Base-by-base conservation (phyloP, 2,113 vertebrate genomes). In the Mustelus asterias region DNA sequence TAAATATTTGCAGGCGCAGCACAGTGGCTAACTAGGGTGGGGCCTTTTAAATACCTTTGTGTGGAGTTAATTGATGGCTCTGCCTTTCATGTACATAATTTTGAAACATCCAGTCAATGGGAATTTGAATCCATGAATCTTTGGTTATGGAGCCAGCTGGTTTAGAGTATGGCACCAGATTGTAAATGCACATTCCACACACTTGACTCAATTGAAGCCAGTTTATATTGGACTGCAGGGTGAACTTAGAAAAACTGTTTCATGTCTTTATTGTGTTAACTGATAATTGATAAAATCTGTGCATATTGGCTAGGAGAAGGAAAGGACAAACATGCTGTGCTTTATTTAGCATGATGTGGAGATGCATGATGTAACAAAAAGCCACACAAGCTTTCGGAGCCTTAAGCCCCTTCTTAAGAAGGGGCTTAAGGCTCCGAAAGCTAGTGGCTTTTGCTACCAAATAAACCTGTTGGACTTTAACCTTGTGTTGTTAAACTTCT, bases 61-160 rank as follows among this genome's bases (percentile, higher is more conserved):
- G 92, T 94, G 8, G 63, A 41, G 63, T 54, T 69, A 94, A 41
- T 67, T 94, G 92, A 94, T 67, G 63, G 65, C 7, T 65, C 22
- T 37, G 65, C 3, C 86, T 33, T 89, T 94, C 13, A 67, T 67
- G 63, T 22, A 65, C 65, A 94, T 18, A 58, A 5, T 58, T 89
- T 94, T 94, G 6, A 65, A 94, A 94, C 11, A 65, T 67, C 37
- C n/a, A 41, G 92, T 94, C 92, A 94, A n/a, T 94, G 92, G 92
- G 37, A 69, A 94, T 37, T 20, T 9, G 69, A 94, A 94, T 94
- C n/a, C 86, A 29, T 33, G 58, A 37, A 22, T 41, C 14, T 67
- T 69, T 67, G 60, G 92, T 69, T 44, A 65, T 94, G 26, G 65
- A 94, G n/a, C n/a, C n/a, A 24, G 63, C 60, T 94, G n/a, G 60